Evolutionary conservation across 2,888 invertebrate species (phyloP).

Genomic region (Apotomis capreana): DNA sequence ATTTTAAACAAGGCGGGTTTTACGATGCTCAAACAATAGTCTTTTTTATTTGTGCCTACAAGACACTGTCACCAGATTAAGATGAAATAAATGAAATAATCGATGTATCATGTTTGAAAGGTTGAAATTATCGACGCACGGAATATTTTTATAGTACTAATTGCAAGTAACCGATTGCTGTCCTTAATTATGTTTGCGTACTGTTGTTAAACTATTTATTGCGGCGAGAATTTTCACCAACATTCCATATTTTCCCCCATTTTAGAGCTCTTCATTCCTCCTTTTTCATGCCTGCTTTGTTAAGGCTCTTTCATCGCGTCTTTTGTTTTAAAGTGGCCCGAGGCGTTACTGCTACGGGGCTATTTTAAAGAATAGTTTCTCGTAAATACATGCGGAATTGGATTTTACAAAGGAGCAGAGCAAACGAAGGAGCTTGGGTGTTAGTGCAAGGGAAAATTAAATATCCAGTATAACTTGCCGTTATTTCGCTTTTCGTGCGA

Average conservation of each 20-base stretch:
- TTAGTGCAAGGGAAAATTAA: too few relatives aligned
- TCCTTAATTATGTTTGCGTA: not conserved
- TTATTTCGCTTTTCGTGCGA: too few relatives aligned
- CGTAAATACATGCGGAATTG: constrained; percentile 2
- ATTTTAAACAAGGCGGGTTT: too few relatives aligned
- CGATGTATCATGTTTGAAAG: too few relatives aligned
- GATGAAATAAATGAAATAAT: too few relatives aligned
- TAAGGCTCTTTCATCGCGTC: constrained; percentile 29
- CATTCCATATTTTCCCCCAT: constrained; percentile 35
- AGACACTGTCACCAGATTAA: too few relatives aligned
- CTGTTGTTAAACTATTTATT: constrained; percentile 1
- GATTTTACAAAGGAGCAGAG: not conserved
- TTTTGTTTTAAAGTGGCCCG: constrained; percentile 38
- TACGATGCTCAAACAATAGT: too few relatives aligned
- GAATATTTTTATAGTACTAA: too few relatives aligned
- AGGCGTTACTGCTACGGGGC: constrained; percentile 30
- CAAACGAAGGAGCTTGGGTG: not conserved
- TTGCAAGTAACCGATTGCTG: not conserved
- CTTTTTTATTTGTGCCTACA: too few relatives aligned
- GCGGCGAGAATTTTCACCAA: constrained; percentile 27
- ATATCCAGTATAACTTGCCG: too few relatives aligned
- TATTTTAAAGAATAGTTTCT: constrained; percentile 30
- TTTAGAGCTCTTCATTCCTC: constrained; percentile 32
- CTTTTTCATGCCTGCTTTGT: constrained; percentile 34
- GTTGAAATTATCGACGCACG: too few relatives aligned